A percentile compares a stretch with the other conserved stretches of the same genome.
phyloP scores from a whole-genome alignment of 2,113 vertebrate genomes.

The Pelecanoides urinatrix region DNA sequence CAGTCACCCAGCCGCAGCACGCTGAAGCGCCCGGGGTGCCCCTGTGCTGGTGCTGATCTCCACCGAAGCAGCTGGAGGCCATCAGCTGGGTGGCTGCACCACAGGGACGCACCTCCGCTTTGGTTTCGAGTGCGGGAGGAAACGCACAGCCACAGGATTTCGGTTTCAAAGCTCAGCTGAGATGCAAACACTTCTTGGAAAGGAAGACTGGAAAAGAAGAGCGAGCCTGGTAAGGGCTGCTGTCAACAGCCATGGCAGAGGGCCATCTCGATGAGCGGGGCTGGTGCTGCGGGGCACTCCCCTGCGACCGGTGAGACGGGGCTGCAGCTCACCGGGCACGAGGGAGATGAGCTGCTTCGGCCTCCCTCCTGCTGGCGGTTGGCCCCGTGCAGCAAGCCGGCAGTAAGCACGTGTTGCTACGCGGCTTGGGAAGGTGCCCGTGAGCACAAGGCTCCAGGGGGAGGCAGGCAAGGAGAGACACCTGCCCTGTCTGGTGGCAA shows the following conservation, averaged over 20 bases:
- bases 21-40: accelerated
- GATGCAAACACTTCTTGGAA: not conserved
- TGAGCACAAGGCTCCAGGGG: not conserved
- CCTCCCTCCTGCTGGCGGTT: not conserved
- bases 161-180: not conserved
- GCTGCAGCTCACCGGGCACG: accelerated
- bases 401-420: not conserved
- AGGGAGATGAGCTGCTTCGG: not conserved
- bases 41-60: not conserved
- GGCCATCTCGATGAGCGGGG: not conserved
- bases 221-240: not conserved
- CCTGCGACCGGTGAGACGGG: accelerated
- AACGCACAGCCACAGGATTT: not conserved
- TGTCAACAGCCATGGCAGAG: not conserved
- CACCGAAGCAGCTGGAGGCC: not conserved
- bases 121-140: not conserved
- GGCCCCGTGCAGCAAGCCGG: not conserved
- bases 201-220: not conserved
- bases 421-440: not conserved
- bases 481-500: not conserved
- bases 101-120: accelerated
- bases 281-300: not conserved
- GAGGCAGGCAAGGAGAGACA: not conserved
- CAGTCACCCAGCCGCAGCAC: not conserved
- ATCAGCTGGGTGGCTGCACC: not conserved